Evolutionary conservation across 2,113 vertebrate genomes (phyloP), one percentile per base, ranked within the genome.

Genomic region (Cynocephalus volans): DNA sequence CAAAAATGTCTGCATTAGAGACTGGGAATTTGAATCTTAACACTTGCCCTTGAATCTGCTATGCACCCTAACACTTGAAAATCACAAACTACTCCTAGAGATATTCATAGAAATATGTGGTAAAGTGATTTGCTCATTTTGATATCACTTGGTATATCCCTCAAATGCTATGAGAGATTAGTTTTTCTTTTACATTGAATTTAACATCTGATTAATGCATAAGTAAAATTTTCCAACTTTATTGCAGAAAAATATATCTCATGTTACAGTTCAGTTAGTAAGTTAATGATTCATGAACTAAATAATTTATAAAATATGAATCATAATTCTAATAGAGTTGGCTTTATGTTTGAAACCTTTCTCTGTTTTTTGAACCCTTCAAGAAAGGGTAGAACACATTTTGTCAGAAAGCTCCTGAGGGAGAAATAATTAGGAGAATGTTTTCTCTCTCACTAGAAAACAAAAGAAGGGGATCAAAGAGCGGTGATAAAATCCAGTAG

Each of bases 211-310:
- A 97, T 87, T 95, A 97, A 84, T 64, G 94, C 69, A 88, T 26
- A 91, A 69, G 54, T 75, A 88, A 56, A 95, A 56, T 56, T 95
- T 97, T 97, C 33, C 1, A 90, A 62, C 12, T 24, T 70, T 88
- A 33, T 58, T 96, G 86, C 70, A 95, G 60, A 45, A 95, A 92
- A 96, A 93, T 97, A 96, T 98, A 96, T 88, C 97, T 73, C 45
- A 69, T 62, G 33, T 85, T 95, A 17, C 77, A 62, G 91, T 98
- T 90, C 92, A 86, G 52, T 97, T 97, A 80, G 54, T 26, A 95
- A 97, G 23, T 93, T 97, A 96, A 97, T 95, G 93, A 93, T 67
- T 97, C 72, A 76, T 97, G 81, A 95, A 73, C 95, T 94, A 90
- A 96, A 72, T 97, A 84, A 97, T 95, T 97, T 97, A 97, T 96